A percentile compares a stretch with the other conserved stretches of the same genome.
These are phyloP conservation scores for Pristionchus entomophagus DNA, from an alignment of 2,888 invertebrate species.

Conservation along the genomic window DNA sequence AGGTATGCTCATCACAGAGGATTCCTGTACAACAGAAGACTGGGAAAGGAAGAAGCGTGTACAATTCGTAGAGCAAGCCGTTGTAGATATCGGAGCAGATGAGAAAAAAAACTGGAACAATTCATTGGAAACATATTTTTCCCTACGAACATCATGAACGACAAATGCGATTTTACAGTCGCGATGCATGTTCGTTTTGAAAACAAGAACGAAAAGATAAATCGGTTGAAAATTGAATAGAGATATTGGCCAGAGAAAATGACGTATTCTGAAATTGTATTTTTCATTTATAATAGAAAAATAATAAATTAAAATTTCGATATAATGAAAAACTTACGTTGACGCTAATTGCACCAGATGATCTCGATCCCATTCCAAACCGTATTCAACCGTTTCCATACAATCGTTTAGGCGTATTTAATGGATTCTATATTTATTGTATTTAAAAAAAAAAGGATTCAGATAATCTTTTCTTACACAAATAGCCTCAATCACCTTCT, in stretches of 20 bases:
- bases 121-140: background rate
- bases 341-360: no score
- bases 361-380: no score
- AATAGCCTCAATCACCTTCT: no score
- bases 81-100: background rate
- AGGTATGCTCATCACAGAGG: background rate
- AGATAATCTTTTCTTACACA: no score
- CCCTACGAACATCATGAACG: background rate
- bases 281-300: no score
- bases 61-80: background rate
- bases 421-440: no score
- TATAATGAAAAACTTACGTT: no score
- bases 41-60: background rate
- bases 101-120: background rate
- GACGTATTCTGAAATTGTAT: no score
- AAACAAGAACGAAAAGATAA: background rate
- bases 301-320: no score
- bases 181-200: background rate
- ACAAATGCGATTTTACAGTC: background rate
- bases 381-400: no score
- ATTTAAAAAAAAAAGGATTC: no score
- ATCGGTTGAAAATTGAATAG: background rate
- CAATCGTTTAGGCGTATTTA: no score
- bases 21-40: slow-evolving; percentile 12
- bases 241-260: slow-evolving; percentile 30